Evolutionary conservation across 2,797 vertebrate species (phyloP).

Genomic region (Pantherophis alleghaniensis): DNA sequence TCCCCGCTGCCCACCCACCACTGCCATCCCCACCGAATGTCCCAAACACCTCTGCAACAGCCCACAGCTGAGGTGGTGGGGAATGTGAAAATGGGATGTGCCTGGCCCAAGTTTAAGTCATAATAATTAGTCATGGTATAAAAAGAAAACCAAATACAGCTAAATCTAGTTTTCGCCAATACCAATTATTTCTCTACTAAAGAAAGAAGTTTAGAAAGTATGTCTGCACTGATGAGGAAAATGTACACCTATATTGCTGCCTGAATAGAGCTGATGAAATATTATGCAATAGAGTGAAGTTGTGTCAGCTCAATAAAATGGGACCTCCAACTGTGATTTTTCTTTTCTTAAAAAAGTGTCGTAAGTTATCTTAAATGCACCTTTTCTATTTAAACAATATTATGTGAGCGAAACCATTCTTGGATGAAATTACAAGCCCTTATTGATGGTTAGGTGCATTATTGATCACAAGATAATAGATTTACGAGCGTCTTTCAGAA

Average conservation of each 20-base stretch:
- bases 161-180: not conserved
- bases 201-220: not conserved
- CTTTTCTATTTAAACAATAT: not conserved
- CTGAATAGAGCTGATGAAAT: not conserved
- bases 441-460: not conserved
- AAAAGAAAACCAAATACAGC: not conserved
- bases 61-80: not conserved
- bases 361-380: not conserved
- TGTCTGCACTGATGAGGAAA: not conserved
- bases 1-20: not conserved
- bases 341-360: not conserved
- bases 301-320: not conserved
- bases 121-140: not conserved
- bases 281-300: not conserved
- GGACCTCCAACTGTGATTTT: not conserved
- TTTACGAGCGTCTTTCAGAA: not conserved
- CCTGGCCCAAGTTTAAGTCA: not conserved
- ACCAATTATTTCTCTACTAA: not conserved
- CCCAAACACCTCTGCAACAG: not conserved
- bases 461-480: not conserved
- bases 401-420: not conserved
- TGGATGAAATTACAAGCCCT: not conserved
- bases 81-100: not conserved
- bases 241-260: not conserved
- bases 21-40: not conserved